Base-by-base conservation (phyloP, 2,888 invertebrate species). In the Pherbina coryleti region DNA sequence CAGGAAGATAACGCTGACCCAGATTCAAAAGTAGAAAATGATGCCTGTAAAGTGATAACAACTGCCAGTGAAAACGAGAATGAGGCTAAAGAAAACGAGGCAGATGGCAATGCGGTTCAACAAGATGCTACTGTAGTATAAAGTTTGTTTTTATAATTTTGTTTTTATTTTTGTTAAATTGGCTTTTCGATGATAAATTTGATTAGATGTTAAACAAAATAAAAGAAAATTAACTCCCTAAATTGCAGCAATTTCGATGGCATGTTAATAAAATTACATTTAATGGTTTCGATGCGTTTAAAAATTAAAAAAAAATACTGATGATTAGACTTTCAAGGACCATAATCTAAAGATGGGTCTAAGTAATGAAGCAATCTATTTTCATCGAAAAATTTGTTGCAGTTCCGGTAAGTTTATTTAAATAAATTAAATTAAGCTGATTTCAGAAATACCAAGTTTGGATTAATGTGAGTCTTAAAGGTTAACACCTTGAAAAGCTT, bases 251-350 rank as follows among this genome's bases (percentile, higher is more conserved):
- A 14, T 25, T 60, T 60, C 44, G 14, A 14, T 44, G 2, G 14
- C 44, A 44, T n/a, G 8, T 57, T n/a, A 55, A 22, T 28, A 11
- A 60, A 60, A 60, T 60, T 19, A 22, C 3, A 55, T 55, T 55
- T 22, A 44, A 11, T 22, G 5, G 22, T 11, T 55, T 55, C n/a
- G 5, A 22, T 55, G 19, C 9, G 2, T 55, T 55, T 22, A 28
- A 66, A 80, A 83, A 79, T 62, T n/a, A n/a, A 60, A 19, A 8
- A 7, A 11, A 11, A 44, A 44, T 44, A 44, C 44, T 44, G 44
- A 11, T 44, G 14, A 44, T 44, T 44, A 44, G 11, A 14, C 44
- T 44, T 11, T 14, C 3, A 44, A 44, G 14, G 11, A 11, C 37
- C 8, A 8, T 8, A 37, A 37, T 37, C 44, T 44, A 44, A 44